Evolutionary conservation across 2,888 invertebrate genomes (phyloP), one percentile per base, ranked within the genome.

Genomic region (Malacosoma neustria): DNA sequence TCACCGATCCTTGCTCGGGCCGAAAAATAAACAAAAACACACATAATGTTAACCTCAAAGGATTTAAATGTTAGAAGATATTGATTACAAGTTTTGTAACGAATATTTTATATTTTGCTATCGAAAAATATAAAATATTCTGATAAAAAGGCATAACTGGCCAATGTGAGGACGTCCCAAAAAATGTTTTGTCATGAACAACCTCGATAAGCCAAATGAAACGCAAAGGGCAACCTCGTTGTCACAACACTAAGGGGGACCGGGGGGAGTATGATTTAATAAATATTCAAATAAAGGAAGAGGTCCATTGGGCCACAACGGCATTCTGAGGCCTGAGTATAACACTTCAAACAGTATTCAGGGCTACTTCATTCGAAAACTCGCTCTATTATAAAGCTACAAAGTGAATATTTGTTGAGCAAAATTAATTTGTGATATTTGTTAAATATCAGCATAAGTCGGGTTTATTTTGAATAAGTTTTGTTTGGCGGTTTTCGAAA

Each of bases 281-380:
- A 76, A 79, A 77, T 79, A 79, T 79, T 79, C 73, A 77, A 72
- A 77, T 71, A 69, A 62, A 68, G 62, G 57, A 61, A 61, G 62
- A 68, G 59, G 63, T 52, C 61, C 63, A 53, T 59, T 57, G 60
- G 61, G 55, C 54, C 52, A 47, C 52, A 59, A 62, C 55, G 51
- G 37, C 54, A 51, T 47, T 48, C 47, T 45, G 48, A 54, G 49
- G 42, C 33, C 39, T 15, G 13, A 39, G 22, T 22, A 22, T 22
- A 22, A 22, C 22, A 22, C 22, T 22, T 22, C 22, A 22, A 5
- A 5, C 22, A 22, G 22, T 22, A 22, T 22, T 22, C 7, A 22
- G 9, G 22, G 9, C 9, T 22, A 22, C 22, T 7, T 22, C 22
- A 22, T 2, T 22, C 22, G 9, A 22, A 22, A 22, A 22, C 5